phyloP scores from a whole-genome alignment of 2,797 vertebrate species.

The Siniperca obscura region DNA sequence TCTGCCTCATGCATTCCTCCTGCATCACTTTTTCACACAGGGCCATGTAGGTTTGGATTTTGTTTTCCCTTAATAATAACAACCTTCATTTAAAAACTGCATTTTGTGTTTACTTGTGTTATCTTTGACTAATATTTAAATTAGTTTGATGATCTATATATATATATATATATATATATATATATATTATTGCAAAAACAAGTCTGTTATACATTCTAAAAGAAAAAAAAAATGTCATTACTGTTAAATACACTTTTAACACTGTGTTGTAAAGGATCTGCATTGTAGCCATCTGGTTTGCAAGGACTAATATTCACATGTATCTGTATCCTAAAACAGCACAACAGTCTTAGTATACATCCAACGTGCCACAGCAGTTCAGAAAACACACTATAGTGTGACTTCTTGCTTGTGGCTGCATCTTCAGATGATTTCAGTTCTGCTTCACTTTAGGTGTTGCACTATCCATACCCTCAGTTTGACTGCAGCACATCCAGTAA shows the following conservation, averaged over 20 bases:
- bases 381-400: conserved; percentile 18
- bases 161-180: too few species aligned
- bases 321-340: too few species aligned
- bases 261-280: neutral
- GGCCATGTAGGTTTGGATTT: too few species aligned
- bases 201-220: neutral
- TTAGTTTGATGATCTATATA: too few species aligned
- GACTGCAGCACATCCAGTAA: conserved; percentile 2
- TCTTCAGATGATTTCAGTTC: conserved; percentile 10
- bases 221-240: too few species aligned
- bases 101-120: too few species aligned
- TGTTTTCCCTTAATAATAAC: too few species aligned
- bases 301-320: too few species aligned
- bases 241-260: neutral
- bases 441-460: conserved; percentile 2
- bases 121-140: too few species aligned
- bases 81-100: too few species aligned
- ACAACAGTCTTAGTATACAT: neutral
- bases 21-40: too few species aligned
- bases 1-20: neutral
- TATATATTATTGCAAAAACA: neutral
- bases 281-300: neutral
- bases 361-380: neutral
- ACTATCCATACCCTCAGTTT: conserved; percentile 14
- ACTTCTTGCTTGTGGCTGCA: conserved; percentile 9